A percentile compares a stretch with the other conserved stretches of the same genome.
Evolutionary conservation across 2,113 vertebrate species (phyloP).

Genomic region (Philantomba maxwellii): DNA sequence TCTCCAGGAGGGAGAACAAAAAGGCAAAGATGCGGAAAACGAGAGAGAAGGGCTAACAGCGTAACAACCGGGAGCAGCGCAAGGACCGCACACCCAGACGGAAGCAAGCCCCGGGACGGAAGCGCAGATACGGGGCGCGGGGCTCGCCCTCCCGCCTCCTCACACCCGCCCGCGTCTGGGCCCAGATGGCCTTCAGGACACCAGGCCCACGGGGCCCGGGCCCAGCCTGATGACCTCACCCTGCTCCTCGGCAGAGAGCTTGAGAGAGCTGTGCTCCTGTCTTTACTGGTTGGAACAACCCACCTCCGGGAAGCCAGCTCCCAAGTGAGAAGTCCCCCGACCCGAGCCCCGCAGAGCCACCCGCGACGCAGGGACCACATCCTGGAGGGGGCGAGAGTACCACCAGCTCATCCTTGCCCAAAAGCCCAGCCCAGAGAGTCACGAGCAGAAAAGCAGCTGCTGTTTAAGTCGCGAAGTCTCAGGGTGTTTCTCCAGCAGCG

Average conservation of each 20-base stretch:
- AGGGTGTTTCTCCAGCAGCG: accelerated
- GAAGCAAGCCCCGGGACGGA: neutral
- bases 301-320: neutral
- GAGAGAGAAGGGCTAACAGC: too few relatives aligned
- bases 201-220: too few relatives aligned
- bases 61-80: accelerated
- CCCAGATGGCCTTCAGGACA: neutral
- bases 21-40: neutral
- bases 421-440: neutral
- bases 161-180: neutral
- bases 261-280: accelerated
- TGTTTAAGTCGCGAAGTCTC: too few relatives aligned
- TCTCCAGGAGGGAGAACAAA: neutral
- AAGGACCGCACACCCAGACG: accelerated
- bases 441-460: accelerated
- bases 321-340: accelerated
- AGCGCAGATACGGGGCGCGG: accelerated
- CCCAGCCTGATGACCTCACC: neutral
- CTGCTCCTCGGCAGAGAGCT: neutral
- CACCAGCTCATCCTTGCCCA: accelerated
- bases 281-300: neutral
- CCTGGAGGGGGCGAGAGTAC: accelerated
- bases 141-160: neutral
- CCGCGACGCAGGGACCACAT: accelerated
- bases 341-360: neutral